Evolutionary conservation across 2,797 vertebrate species (phyloP), one percentile per base, ranked within the genome.

Genomic region (Clarias laeviceps): DNA sequence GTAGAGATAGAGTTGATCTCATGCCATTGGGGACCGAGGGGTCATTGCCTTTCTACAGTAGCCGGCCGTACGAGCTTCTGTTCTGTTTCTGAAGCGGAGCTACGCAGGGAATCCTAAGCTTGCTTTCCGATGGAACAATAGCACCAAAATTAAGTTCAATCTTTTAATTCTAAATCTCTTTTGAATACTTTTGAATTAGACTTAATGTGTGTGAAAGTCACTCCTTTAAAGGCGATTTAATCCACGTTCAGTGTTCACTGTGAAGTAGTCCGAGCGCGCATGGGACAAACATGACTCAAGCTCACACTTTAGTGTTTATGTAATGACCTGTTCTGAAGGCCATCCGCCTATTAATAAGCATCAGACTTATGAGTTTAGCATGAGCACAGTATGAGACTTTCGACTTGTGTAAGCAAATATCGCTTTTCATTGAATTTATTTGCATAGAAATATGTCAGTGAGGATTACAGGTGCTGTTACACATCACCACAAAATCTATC

Each of bases 1-100:
- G 86, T 85, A 82, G 54, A 92, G 91, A 92, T 91, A 91, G 85
- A 92, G 88, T 70, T 89, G 87, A 91, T 90, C 88, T 90, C 87
- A 91, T 70, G 86, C 90, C 89, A 88, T 79, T 82, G 89, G 89
- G 91, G 80, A 82, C 78, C 72, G 66, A 45, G 62, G 84, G 91
- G 80, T 90, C 90, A 91, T 89, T 87, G 82, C 70, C 85, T 82
- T 62, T 66, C 77, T 85, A 66, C 82, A 54, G 69, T 59, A 76
- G 62, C 56, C 78, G 84, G 80, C 80, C 78, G 73, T 22, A 86
- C n/a, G 56, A 83, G 73, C 83, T 83, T 74, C 80, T 88, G 87
- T 86, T 90, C 40, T 9, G 40, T 45, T 45, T 45, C 40, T 90
- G 86, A 88, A 88, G 83, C 9, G 24, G 54, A 14, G 34, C 78